Percentiles rank a stretch among this genome's conserved stretches.
These are phyloP conservation scores for Pseudococcus jackbeardsleyi DNA, from an alignment of 2,888 invertebrate genomes.

Conservation along the genomic window DNA sequence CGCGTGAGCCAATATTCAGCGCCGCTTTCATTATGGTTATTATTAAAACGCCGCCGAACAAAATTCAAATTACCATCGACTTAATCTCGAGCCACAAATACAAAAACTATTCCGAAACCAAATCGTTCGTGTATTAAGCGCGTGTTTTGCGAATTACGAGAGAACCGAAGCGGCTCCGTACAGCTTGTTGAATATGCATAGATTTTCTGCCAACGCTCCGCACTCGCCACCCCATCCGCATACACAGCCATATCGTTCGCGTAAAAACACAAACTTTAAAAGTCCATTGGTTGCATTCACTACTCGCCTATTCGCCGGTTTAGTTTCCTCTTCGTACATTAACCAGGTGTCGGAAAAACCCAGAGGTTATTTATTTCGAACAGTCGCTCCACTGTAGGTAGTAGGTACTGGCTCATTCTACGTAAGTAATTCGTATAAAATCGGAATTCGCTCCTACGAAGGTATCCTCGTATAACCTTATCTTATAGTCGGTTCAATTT, in stretches of 20 bases:
- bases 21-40: conserved; percentile 4
- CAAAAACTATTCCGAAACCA: not conserved
- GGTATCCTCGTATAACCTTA: no score
- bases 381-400: no score
- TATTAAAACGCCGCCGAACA: conserved; percentile 5
- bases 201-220: not conserved
- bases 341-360: not conserved
- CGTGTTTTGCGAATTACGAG: not conserved
- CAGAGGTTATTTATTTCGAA: not conserved
- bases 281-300: not conserved
- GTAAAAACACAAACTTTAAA: not conserved
- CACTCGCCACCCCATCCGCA: not conserved
- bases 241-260: not conserved
- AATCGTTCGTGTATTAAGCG: conserved; percentile 16
- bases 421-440: not conserved
- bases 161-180: not conserved
- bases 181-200: conserved; percentile 24
- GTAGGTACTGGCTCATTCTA: not conserved
- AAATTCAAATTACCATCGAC: conserved; percentile 17
- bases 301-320: not conserved
- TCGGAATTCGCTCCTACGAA: no score
- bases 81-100: not conserved
- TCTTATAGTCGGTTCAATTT: no score
- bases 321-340: not conserved
- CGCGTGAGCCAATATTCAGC: not conserved